Base-by-base conservation (phyloP, 2,797 vertebrate genomes). In the Acanthopagrus latus region DNA sequence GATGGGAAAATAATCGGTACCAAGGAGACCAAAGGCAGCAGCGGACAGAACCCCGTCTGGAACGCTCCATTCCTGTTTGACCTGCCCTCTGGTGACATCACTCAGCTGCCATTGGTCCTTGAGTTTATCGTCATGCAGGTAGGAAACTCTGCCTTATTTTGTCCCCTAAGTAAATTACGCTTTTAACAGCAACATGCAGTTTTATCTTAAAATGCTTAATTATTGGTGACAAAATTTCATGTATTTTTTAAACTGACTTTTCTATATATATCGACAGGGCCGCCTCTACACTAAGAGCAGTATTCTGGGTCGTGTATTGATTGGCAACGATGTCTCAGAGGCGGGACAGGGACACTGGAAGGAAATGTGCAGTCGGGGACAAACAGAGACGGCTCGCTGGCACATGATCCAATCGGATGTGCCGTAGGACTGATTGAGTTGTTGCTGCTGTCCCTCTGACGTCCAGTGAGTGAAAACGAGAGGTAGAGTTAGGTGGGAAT, bases 51-150 rank as follows among this genome's bases (percentile, higher is more conserved):
- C 52, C 95, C 96, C 0, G 90, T 96, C 55, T 97, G 96, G 96
- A 97, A 97, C 3, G 92, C 94, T 6, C 96, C 96, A 0, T 97
- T 96, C 78, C 92, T 97, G 21, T 96, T 97, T 66, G 95, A 95
- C 38, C 72, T 95, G 33, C 96, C 96, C 0, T 13, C 92, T 0
- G 95, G 95, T 25, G 94, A 95, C 81, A 85, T 96, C 84, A 82
- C 89, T 43, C 76, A 93, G 74, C 90, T 95, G 11, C 85, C 87
- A 0, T 29, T 97, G 57, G 71, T 87, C 21, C 76, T 96, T 7
- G 96, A 96, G 87, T 95, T 96, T 74, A 91, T 94, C 2, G 59
- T 97, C 66, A 95, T 96, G 96, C 96, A 97, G 94, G 96, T 96
- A 81, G 17, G 71, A 80, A 21, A 7, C 57, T 65, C 9, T 18